Evolutionary conservation across 2,797 vertebrate species (phyloP), one percentile per base, ranked within the genome.

Genomic region (Pteronotus mesoamericanus): DNA sequence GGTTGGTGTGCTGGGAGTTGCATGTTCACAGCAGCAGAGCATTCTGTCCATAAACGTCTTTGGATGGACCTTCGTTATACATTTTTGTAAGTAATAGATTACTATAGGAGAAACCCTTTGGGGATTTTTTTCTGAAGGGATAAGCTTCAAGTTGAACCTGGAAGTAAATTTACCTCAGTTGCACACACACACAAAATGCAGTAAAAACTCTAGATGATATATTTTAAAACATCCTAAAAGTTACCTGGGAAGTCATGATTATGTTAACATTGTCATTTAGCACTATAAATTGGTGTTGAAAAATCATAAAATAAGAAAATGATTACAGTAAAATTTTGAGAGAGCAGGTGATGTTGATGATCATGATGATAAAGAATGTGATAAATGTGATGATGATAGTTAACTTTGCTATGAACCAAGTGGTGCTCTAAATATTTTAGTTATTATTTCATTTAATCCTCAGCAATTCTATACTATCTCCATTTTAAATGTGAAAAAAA

Each of bases 1-100:
- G 39, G 91, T 95, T 66, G 55, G 83, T 88, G 61, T 44, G 48
- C 72, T 69, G 95, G 87, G 96, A 97, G 6, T 83, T 94, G 61
- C 59, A 26, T 7, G 18, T 78, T 91, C 77, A 29, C 79, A 79
- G 8, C 5, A 2, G 85, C 39, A 84, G 37, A 53, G 4, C 22
- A 6, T 94, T 91, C 34, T 55, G 80, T 88, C 29, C 48, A 44
- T 83, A 34, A 91, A 83, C 46, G 59, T 94, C 59, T 93, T 93
- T 64, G 55, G 32, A 39, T 71, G 53, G 64, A n/a, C 59, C 2
- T 53, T 85, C 57, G n/a, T n/a, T 59, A 4, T 86, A 51, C 18
- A 48, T 86, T 57, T 32, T 39, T 75, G 22, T 86, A 90, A 72
- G 44, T 57, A 84, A 91, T 83, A 72, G 39, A 85, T 79, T 82